Evolutionary conservation across 2,888 invertebrate species (phyloP), one percentile per base, ranked within the genome.

Genomic region (Drosophila atripex): DNA sequence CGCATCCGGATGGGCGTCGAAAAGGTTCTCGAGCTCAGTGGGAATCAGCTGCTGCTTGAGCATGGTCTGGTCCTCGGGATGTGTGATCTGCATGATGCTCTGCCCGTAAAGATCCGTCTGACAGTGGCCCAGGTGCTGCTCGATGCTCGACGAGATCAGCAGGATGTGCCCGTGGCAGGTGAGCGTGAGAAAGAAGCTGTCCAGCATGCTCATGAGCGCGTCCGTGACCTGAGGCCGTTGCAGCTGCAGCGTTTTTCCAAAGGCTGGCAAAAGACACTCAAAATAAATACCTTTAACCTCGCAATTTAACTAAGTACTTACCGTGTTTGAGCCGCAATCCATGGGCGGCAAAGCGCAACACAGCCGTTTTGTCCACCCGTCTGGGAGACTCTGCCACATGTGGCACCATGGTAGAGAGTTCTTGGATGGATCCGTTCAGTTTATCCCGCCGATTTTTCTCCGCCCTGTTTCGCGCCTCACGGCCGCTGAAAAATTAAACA

Each of bases 361-460:
- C 95, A 77, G 97, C 96, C 23, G 97, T 97, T 92, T 98, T 98
- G 92, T 98, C 98, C 89, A 97, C 94, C 88, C 96, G 95, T 77
- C 97, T 95, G 52, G 96, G 94, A 72, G 97, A 96, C 89, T 94
- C 94, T 46, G 96, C 94, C 60, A 97, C 95, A 91, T 96, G 94
- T n/a, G 97, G 96, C 75, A 98, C 94, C 87, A 97, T 93, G 47
- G 94, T 93, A 73, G 96, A 96, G 90, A 98, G 93, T 90, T 96
- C 95, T 64, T 94, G 94, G 84, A 98, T 97, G 90, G 95, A 95
- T 30, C 94, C 94, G 92, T 98, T 98, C 80, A 98, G 94, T 90
- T 96, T 96, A 91, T 97, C 97, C 61, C 98, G 93, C 35, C 98
- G 94, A 91, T 96, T 95, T 92, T 98, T 98, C 91, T 98, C 98